phyloP scores from a whole-genome alignment of 2,797 vertebrate genomes.

The Galago senegalensis region DNA sequence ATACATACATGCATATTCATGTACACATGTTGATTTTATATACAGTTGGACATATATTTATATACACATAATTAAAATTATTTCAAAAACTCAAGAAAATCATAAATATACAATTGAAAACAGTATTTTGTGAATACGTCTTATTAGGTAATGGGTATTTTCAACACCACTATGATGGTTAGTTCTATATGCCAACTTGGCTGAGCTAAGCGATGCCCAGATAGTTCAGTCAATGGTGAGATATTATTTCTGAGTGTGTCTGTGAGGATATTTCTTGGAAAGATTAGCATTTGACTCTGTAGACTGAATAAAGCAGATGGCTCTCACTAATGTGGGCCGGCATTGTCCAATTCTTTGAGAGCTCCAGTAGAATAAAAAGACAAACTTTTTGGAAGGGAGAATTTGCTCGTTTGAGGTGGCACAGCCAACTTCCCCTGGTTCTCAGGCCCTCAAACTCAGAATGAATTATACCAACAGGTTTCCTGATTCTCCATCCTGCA shows the following conservation, averaged over 20 bases:
- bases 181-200: slow-evolving; percentile 36
- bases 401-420: background rate
- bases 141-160: background rate
- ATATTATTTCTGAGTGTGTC: background rate
- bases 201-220: background rate
- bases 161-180: slow-evolving; percentile 25
- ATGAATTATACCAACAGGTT: background rate
- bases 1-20: background rate
- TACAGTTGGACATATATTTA: background rate
- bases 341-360: background rate
- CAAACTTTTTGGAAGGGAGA: background rate
- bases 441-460: background rate
- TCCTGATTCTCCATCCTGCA: background rate
- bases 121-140: background rate
- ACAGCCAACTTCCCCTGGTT: background rate
- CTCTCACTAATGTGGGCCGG: background rate
- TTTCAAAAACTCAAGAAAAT: background rate
- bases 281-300: slow-evolving; percentile 13
- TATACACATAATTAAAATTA: background rate
- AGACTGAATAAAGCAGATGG: background rate
- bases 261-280: slow-evolving; percentile 8
- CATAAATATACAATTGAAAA: background rate
- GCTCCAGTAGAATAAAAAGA: background rate
- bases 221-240: background rate
- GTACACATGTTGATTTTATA: background rate